These are phyloP conservation scores for Sakesphorus luctuosus DNA, from an alignment of 2,113 vertebrate genomes.

Conservation along the genomic window DNA sequence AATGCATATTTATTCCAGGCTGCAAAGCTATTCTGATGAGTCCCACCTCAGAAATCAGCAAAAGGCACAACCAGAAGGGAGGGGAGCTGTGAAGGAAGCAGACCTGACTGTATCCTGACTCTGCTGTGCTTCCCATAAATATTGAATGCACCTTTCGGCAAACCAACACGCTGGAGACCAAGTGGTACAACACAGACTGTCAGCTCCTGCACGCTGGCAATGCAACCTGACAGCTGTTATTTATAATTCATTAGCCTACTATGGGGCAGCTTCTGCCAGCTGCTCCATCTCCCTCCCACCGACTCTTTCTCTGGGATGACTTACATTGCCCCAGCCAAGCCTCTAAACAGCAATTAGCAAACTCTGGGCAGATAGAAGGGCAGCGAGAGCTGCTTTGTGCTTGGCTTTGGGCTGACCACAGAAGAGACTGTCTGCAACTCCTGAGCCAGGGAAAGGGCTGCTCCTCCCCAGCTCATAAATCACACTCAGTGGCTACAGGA, in stretches of 20 bases:
- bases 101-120: neutral
- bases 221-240: conserved; percentile 64
- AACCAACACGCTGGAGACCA: neutral
- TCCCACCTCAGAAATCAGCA: neutral
- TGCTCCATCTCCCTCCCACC: conserved; percentile 24
- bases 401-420: neutral
- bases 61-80: neutral
- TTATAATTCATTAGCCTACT: conserved; percentile 73
- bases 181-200: neutral
- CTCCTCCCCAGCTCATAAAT: neutral
- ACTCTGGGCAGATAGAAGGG: neutral
- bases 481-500: neutral
- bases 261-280: conserved; percentile 58
- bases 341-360: conserved; percentile 24
- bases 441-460: neutral
- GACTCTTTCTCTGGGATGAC: neutral
- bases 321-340: neutral
- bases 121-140: conserved; percentile 43
- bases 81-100: neutral
- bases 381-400: neutral
- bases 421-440: neutral
- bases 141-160: conserved; percentile 43
- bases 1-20: neutral
- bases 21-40: neutral
- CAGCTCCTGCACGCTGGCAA: conserved; percentile 2